A percentile compares a stretch with the other conserved stretches of the same genome.
These are phyloP conservation scores for Aplochiton taeniatus DNA, from an alignment of 2,797 vertebrate genomes.

Conservation along the genomic window DNA sequence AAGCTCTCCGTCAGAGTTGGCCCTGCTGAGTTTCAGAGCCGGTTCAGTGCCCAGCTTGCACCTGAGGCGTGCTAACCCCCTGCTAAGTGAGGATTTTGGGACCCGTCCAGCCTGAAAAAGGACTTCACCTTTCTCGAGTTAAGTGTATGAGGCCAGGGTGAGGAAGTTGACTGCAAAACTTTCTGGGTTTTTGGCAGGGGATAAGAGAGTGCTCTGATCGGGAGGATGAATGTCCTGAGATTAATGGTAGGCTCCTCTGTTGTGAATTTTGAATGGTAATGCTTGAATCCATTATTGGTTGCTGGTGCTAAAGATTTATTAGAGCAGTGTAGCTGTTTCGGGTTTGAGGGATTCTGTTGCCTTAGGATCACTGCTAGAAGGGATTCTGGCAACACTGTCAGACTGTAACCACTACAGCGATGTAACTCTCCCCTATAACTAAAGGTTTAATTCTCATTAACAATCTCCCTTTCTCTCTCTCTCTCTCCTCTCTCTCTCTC, in stretches of 20 bases:
- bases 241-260: conserved; percentile 41
- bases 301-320: conserved; percentile 67
- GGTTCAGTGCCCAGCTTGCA: conserved; percentile 40
- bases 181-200: conserved; percentile 44
- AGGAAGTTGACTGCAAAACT: conserved; percentile 46
- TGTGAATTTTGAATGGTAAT: conserved; percentile 56
- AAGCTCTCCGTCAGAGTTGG: conserved; percentile 44
- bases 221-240: neutral
- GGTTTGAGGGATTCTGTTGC: conserved; percentile 66
- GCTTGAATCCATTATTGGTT: conserved; percentile 56
- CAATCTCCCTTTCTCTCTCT: too few species aligned
- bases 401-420: too few species aligned
- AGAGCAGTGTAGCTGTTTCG: conserved; percentile 61
- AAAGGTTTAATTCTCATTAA: too few species aligned
- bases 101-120: conserved; percentile 26
- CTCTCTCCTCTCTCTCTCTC: too few species aligned
- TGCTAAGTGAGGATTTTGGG: conserved; percentile 43
- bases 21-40: conserved; percentile 39
- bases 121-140: conserved; percentile 35
- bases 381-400: conserved; percentile 46
- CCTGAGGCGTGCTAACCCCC: conserved; percentile 18
- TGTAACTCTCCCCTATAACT: too few species aligned
- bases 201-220: neutral
- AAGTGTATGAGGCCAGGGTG: conserved; percentile 35
- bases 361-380: conserved; percentile 64